Conservation (phyloP, 1,140 invertebrate species). For the Ceratitis capitata region DNA sequence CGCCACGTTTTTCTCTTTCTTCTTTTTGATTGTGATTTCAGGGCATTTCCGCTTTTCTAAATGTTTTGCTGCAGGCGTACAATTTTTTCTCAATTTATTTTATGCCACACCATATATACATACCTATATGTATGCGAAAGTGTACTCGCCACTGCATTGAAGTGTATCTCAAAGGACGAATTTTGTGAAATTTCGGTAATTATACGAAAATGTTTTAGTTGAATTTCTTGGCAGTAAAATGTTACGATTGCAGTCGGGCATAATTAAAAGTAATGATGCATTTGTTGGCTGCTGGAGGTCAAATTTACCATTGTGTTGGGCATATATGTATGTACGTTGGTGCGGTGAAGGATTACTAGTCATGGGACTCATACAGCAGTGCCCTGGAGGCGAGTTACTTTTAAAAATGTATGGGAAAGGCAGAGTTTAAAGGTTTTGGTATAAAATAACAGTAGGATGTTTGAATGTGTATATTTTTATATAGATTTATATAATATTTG, state of each 20-base stretch:
- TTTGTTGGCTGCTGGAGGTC: not conserved
- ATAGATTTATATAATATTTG: no score
- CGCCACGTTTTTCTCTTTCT: constrained; percentile 15
- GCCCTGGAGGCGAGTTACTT: not conserved
- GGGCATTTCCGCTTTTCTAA: constrained; percentile 16
- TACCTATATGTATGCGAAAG: no score
- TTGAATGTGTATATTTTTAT: no score
- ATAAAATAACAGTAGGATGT: no score
- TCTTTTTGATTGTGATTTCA: not conserved
- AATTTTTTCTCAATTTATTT: not conserved
- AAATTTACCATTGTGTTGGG: not conserved
- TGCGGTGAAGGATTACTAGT: not conserved
- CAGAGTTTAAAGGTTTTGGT: no score
- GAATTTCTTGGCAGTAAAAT: constrained; percentile 19
- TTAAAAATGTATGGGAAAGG: no score
- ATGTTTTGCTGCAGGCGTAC: not conserved
- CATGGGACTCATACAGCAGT: not conserved
- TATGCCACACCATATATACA: not conserved
- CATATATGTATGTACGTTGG: not conserved
- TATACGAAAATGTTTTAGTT: constrained; percentile 33
- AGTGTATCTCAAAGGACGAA: constrained; percentile 1
- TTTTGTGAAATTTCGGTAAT: constrained; percentile 23
- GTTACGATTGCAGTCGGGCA: constrained; percentile 12
- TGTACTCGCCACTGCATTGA: not conserved
- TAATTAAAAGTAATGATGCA: constrained; percentile 27